Evolutionary conservation across 92 coral and sea anemone species (phyloP).

Genomic region (Palythoa grandiflora): DNA sequence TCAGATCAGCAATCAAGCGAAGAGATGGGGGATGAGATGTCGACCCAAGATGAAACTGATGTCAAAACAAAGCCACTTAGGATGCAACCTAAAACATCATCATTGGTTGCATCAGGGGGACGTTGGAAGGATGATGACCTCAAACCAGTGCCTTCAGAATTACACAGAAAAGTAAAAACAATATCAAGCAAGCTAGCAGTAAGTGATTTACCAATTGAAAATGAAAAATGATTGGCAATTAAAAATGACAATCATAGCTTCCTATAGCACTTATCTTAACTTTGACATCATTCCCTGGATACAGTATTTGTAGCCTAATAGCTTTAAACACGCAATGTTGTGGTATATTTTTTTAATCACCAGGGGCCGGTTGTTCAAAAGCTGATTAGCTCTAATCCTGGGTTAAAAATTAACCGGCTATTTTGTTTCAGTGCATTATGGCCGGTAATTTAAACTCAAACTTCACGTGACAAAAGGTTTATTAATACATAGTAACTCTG

Average conservation of each 20-base stretch:
- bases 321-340: too few relatives aligned
- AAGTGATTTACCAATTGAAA: background rate
- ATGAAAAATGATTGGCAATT: background rate
- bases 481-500: too few relatives aligned
- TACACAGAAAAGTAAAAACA: constrained; percentile 46
- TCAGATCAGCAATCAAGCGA: constrained; percentile 58
- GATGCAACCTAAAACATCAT: constrained; percentile 31
- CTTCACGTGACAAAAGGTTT: too few relatives aligned
- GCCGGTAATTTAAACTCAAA: too few relatives aligned
- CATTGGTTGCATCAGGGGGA: constrained; percentile 64
- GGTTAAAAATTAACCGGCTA: too few relatives aligned
- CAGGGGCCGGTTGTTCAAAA: too few relatives aligned
- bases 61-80: background rate
- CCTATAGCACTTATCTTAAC: background rate
- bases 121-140: constrained; percentile 60
- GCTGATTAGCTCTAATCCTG: too few relatives aligned
- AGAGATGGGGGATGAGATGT: constrained; percentile 21
- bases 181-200: constrained; percentile 64
- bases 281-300: background rate
- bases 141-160: constrained; percentile 18
- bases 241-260: background rate
- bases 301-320: background rate
- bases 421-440: too few relatives aligned
- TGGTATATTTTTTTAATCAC: too few relatives aligned
- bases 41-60: background rate